phyloP scores from a whole-genome alignment of 2,113 vertebrate genomes.

The Chauna torquata region DNA sequence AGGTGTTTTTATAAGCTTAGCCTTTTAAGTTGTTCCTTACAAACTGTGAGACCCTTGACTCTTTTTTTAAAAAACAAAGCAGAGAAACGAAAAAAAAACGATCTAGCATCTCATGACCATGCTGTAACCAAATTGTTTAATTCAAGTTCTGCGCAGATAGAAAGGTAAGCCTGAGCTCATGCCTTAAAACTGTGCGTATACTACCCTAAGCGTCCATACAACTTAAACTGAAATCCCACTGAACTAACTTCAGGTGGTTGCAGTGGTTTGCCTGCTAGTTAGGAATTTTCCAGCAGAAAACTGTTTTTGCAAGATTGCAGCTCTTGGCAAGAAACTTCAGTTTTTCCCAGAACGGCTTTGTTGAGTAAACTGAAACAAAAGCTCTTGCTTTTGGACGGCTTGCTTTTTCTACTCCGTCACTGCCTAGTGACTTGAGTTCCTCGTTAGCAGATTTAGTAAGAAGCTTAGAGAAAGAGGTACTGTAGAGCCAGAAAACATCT shows the following conservation, averaged over 20 bases:
- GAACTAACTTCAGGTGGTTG: not conserved
- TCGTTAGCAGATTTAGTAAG: not conserved
- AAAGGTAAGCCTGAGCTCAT: not conserved
- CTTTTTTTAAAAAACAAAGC: not conserved
- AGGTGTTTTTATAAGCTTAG: not conserved
- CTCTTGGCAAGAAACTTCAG: slow-evolving; percentile 40
- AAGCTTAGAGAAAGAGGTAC: not conserved
- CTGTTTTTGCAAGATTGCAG: slow-evolving; percentile 45
- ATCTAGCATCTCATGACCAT: not conserved
- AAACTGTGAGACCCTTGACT: not conserved
- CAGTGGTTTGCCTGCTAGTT: slow-evolving; percentile 19
- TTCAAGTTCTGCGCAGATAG: not conserved
- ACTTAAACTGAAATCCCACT: not conserved
- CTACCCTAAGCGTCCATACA: not conserved
- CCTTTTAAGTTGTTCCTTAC: not conserved
- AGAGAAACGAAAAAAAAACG: not conserved
- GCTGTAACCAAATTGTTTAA: not conserved
- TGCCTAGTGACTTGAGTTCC: slow-evolving; percentile 10
- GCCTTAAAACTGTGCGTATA: not conserved
- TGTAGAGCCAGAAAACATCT: not conserved
- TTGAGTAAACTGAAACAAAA: slow-evolving; percentile 60
- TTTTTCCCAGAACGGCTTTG: slow-evolving; percentile 34
- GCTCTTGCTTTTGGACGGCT: not conserved
- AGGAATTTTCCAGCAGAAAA: slow-evolving; percentile 57
- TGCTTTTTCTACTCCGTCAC: not conserved